phyloP scores from a whole-genome alignment of 2,888 invertebrate genomes.

The Gortyna flavago region DNA sequence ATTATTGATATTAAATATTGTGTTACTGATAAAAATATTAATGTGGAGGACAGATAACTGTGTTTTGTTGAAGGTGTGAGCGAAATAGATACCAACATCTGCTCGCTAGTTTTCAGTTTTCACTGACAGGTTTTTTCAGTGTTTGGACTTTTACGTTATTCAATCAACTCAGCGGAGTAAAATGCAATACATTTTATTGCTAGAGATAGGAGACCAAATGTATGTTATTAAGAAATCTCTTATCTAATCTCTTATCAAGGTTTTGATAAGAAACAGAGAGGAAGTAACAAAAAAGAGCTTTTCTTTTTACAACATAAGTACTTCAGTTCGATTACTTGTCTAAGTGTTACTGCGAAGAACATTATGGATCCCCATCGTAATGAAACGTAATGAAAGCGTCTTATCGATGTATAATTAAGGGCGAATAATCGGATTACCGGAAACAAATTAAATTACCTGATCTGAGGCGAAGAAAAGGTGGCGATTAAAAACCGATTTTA shows the following conservation, averaged over 20 bases:
- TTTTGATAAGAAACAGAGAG: neutral
- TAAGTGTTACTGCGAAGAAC: slow-evolving; percentile 20
- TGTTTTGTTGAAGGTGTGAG: slow-evolving; percentile 40
- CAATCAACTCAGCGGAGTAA: neutral
- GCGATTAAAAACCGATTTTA: slow-evolving; percentile 41
- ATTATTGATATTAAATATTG: slow-evolving; percentile 57
- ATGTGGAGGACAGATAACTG: slow-evolving; percentile 31
- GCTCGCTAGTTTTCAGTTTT: slow-evolving; percentile 1
- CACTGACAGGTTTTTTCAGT: neutral
- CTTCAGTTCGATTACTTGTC: slow-evolving; percentile 1
- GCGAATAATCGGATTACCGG: slow-evolving; percentile 45
- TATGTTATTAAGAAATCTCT: neutral
- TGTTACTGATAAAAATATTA: slow-evolving; percentile 50
- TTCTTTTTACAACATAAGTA: neutral
- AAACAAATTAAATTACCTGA: slow-evolving; percentile 46
- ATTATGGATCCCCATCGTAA: slow-evolving; percentile 32
- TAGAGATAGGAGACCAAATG: neutral
- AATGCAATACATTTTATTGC: no score
- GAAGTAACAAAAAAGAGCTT: neutral
- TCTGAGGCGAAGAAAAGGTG: slow-evolving; percentile 17
- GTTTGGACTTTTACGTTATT: neutral
- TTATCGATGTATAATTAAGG: slow-evolving; percentile 43
- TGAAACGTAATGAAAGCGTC: slow-evolving; percentile 34
- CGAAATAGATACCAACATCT: neutral
- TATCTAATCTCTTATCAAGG: neutral